Evolutionary conservation across 2,797 vertebrate genomes (phyloP).

Genomic region (Hoplostethus mediterraneus): DNA sequence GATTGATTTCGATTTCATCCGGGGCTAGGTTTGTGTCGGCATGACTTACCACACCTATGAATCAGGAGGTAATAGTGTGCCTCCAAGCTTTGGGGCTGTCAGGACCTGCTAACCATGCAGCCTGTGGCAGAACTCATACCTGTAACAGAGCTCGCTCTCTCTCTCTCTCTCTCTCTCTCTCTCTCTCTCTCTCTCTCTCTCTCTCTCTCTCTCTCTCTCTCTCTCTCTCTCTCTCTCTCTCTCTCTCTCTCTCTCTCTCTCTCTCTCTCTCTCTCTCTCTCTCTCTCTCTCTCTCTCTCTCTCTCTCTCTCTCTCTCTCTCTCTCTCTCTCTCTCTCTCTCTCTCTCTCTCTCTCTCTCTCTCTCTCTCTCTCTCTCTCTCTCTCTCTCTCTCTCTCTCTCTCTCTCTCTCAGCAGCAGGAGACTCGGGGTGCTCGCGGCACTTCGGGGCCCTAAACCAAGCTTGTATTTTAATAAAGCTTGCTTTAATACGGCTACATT

Average conservation of each 20-base stretch:
- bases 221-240: no score
- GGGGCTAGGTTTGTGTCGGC: constrained; percentile 64
- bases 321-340: no score
- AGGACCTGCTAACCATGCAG: constrained; percentile 50
- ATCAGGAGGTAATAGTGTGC: constrained; percentile 68
- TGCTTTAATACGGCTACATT: background rate
- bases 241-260: no score
- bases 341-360: no score
- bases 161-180: no score
- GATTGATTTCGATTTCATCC: constrained; percentile 75
- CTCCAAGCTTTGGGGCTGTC: constrained; percentile 33
- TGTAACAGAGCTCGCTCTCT: constrained; percentile 41
- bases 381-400: no score
- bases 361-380: no score
- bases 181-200: no score
- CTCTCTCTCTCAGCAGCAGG: constrained; percentile 25
- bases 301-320: no score
- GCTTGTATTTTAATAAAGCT: constrained; percentile 5
- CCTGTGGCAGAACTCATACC: constrained; percentile 39
- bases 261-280: no score
- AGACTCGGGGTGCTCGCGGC: constrained; percentile 17
- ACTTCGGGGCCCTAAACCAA: background rate
- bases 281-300: no score
- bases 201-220: no score
- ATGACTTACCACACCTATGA: constrained; percentile 71